These are phyloP conservation scores for Stenoptilia bipunctidactyla DNA, from an alignment of 2,888 invertebrate genomes.

Conservation along the genomic window DNA sequence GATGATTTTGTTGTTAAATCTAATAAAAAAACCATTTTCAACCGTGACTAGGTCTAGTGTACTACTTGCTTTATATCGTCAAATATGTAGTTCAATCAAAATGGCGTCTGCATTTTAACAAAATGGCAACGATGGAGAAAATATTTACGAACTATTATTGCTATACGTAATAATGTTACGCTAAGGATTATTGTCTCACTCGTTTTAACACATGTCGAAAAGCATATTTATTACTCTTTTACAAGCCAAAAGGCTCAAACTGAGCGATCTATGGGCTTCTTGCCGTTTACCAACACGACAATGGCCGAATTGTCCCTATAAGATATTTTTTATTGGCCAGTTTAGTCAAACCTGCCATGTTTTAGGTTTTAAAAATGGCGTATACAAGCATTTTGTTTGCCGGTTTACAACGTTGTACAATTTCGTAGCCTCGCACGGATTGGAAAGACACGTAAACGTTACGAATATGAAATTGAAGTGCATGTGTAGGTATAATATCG, in stretches of 20 bases:
- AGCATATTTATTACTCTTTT: slow-evolving; percentile 64
- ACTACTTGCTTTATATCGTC: no score
- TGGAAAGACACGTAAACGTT: slow-evolving; percentile 50
- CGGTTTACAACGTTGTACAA: slow-evolving; percentile 68
- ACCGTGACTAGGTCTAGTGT: no score
- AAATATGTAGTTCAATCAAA: no score
- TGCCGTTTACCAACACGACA: slow-evolving; percentile 72
- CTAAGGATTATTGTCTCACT: slow-evolving; percentile 42
- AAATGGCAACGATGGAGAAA: no score
- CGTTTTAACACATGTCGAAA: slow-evolving; percentile 63
- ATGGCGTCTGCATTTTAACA: no score
- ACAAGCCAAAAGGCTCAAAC: slow-evolving; percentile 63
- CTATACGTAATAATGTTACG: not conserved
- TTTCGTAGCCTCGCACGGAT: slow-evolving; percentile 51
- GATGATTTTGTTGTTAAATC: no score
- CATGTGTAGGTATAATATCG: slow-evolving; percentile 68
- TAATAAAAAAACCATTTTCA: no score
- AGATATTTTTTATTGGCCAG: slow-evolving; percentile 69
- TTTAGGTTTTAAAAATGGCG: slow-evolving; percentile 74
- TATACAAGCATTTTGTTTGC: slow-evolving; percentile 75
- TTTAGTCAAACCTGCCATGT: slow-evolving; percentile 68
- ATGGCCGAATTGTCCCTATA: slow-evolving; percentile 67
- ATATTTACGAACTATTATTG: not conserved
- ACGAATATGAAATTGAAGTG: slow-evolving; percentile 70
- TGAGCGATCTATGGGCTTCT: slow-evolving; percentile 67